Evolutionary conservation across 1,140 invertebrate species (phyloP).

Genomic region (Eumeta japonica): DNA sequence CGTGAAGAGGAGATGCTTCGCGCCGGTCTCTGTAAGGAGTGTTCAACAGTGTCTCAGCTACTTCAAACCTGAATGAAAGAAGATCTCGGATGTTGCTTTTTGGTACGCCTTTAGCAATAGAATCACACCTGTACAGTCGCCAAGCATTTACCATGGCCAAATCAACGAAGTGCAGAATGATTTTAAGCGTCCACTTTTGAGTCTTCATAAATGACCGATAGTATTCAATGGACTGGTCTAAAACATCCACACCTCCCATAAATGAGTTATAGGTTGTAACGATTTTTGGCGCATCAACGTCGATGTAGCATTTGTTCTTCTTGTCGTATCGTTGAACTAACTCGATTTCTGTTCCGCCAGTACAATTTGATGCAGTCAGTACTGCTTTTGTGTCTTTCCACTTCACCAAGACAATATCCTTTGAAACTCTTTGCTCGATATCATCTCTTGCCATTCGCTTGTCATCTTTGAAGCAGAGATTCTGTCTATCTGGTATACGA

Average conservation of each 20-base stretch:
- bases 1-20: not conserved
- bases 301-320: not conserved
- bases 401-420: slow-evolving; percentile 10
- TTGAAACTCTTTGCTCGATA: slow-evolving; percentile 10
- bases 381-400: slow-evolving; percentile 20
- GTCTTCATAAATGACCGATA: no score
- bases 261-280: not conserved
- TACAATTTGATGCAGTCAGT: slow-evolving; percentile 17
- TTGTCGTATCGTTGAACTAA: slow-evolving; percentile 6
- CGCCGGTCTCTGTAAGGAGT: not conserved
- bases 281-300: not conserved
- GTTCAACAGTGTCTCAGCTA: slow-evolving; percentile 8
- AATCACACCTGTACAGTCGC: slow-evolving; percentile 14
- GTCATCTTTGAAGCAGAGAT: slow-evolving; percentile 13
- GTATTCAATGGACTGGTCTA: not conserved
- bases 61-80: slow-evolving; percentile 13
- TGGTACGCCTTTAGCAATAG: slow-evolving; percentile 6
- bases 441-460: slow-evolving; percentile 11
- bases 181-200: slow-evolving; percentile 19
- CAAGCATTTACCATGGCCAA: slow-evolving; percentile 12
- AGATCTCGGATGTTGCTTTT: slow-evolving; percentile 9
- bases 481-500: slow-evolving; percentile 9
- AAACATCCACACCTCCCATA: slow-evolving; percentile 2
- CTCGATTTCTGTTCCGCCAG: slow-evolving; percentile 9
- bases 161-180: slow-evolving; percentile 15